Evolutionary conservation across 2,888 invertebrate genomes (phyloP).

Genomic region (Sesamia inferens): DNA sequence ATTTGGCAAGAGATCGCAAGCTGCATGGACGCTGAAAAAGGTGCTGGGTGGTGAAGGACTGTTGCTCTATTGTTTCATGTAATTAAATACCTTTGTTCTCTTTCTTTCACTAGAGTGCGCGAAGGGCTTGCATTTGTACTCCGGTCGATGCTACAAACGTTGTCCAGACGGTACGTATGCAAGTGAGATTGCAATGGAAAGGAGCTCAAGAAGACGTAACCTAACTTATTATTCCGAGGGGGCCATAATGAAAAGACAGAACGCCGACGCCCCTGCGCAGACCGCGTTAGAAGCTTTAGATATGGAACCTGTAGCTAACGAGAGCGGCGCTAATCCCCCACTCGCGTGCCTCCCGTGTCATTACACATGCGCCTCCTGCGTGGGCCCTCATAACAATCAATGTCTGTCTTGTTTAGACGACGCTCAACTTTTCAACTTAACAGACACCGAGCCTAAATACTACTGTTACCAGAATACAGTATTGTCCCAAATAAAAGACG

Average conservation of each 20-base stretch:
- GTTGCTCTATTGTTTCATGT: slow-evolving; percentile 72
- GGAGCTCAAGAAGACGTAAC: slow-evolving; percentile 84
- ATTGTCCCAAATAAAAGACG: slow-evolving; percentile 81
- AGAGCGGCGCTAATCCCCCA: slow-evolving; percentile 70
- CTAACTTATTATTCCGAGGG: slow-evolving; percentile 79
- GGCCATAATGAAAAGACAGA: slow-evolving; percentile 78
- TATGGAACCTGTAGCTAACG: slow-evolving; percentile 75
- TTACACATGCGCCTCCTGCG: slow-evolving; percentile 93
- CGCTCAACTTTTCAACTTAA: slow-evolving; percentile 87
- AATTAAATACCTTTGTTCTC: slow-evolving; percentile 83
- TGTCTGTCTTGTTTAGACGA: slow-evolving; percentile 92
- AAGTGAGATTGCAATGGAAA: slow-evolving; percentile 80
- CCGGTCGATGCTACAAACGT: slow-evolving; percentile 89
- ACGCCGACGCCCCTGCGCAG: slow-evolving; percentile 62
- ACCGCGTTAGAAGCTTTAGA: slow-evolving; percentile 80
- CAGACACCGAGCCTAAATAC: slow-evolving; percentile 80
- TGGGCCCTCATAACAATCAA: slow-evolving; percentile 92
- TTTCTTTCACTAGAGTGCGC: slow-evolving; percentile 92
- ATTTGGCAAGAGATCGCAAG: slow-evolving; percentile 79
- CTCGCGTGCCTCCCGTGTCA: slow-evolving; percentile 92
- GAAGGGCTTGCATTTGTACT: slow-evolving; percentile 90
- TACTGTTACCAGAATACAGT: slow-evolving; percentile 89
- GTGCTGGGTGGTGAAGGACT: slow-evolving; percentile 86
- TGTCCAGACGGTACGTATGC: slow-evolving; percentile 90
- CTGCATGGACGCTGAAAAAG: slow-evolving; percentile 86